These are phyloP conservation scores for Myripristis murdjan DNA, from an alignment of 2,797 vertebrate genomes.

Conservation along the genomic window DNA sequence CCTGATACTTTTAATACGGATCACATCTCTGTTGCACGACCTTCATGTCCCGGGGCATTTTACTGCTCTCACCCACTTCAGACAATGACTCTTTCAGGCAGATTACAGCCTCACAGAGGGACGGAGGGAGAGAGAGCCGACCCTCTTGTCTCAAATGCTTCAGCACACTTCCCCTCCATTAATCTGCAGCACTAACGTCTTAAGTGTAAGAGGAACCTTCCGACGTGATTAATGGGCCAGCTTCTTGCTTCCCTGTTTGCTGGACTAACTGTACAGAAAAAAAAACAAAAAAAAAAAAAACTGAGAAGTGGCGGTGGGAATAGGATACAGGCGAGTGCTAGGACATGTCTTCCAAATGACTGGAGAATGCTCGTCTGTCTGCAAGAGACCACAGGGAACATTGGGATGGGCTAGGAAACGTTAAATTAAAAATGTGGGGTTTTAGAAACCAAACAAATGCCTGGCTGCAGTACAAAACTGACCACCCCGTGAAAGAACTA, in stretches of 20 bases:
- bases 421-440: too few relatives aligned
- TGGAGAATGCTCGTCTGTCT: not conserved
- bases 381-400: not conserved
- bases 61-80: slow-evolving; percentile 38
- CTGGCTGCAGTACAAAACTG: too few relatives aligned
- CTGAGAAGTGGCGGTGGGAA: not conserved
- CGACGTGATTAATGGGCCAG: slow-evolving; percentile 35
- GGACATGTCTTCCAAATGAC: slow-evolving; percentile 11
- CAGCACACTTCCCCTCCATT: slow-evolving; percentile 60
- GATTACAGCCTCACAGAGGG: slow-evolving; percentile 28
- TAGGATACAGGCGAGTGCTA: slow-evolving; percentile 4
- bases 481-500: too few relatives aligned
- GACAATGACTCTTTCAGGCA: slow-evolving; percentile 62
- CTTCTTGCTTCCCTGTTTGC: slow-evolving; percentile 46
- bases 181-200: slow-evolving; percentile 44
- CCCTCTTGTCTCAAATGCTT: slow-evolving; percentile 40
- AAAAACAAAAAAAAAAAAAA: slow-evolving; percentile 62
- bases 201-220: slow-evolving; percentile 57
- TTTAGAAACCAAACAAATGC: too few relatives aligned
- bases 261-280: slow-evolving; percentile 37
- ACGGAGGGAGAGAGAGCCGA: slow-evolving; percentile 26
- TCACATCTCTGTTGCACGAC: slow-evolving; percentile 43
- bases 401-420: not conserved
- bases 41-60: slow-evolving; percentile 33
- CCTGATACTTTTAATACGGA: slow-evolving; percentile 12